These are phyloP conservation scores for Xiphorhynchus erythropygius DNA, from an alignment of 2,797 vertebrate species.

Conservation along the genomic window DNA sequence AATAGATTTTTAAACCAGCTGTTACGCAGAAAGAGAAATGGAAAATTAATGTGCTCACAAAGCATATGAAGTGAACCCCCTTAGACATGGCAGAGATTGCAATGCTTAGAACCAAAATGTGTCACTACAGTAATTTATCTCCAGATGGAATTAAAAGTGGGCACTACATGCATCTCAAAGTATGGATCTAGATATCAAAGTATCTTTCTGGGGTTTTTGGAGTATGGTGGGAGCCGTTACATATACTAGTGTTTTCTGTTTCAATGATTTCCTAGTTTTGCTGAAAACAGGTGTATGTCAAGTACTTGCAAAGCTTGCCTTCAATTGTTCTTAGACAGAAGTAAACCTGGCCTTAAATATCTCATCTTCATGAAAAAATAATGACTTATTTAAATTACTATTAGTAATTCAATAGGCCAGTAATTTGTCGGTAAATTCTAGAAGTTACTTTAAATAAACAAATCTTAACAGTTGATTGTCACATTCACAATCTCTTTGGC, in stretches of 20 bases:
- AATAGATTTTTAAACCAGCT: background rate
- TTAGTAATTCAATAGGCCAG: background rate
- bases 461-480: background rate
- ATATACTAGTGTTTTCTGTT: background rate
- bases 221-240: background rate
- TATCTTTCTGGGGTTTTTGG: rapidly evolving
- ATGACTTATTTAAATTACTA: background rate
- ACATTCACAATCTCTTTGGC: background rate
- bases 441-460: background rate
- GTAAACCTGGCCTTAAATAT: background rate
- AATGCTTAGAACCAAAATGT: background rate
- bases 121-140: too few species aligned
- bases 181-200: background rate
- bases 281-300: background rate
- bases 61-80: rapidly evolving
- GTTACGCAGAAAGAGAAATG: background rate
- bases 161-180: too few species aligned
- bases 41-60: background rate
- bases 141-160: background rate
- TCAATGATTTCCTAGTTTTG: background rate
- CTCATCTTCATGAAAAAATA: background rate
- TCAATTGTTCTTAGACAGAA: background rate
- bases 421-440: background rate
- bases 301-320: background rate
- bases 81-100: background rate